Base-by-base conservation (phyloP, 2,888 invertebrate species). In the Saturnia japonica region DNA sequence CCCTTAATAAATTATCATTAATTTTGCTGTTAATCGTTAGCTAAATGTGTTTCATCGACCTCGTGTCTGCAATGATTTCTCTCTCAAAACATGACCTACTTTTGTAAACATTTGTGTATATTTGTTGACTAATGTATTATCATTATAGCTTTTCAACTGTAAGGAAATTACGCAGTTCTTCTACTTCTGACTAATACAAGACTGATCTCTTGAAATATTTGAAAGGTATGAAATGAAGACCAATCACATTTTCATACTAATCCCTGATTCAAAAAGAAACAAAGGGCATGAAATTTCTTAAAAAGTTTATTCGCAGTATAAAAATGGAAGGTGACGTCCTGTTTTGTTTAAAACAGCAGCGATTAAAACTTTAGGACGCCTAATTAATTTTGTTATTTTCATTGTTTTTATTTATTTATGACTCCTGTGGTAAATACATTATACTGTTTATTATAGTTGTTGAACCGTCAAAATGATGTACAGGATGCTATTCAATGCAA, bases 21-120 rank as follows among this genome's bases (percentile, higher is more conserved):
- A 19, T 19, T 68, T 47, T 40, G 34, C 9, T 54, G 25, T 64
- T 64, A 54, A 68, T 64, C 34, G 71, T 72, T 74, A 72, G 68
- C 51, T 69, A 72, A 77, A 76, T 80, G 75, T 74, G 74, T 73
- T 71, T 69, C 72, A 72, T 70, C 75, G 79, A 79, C 84, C 84
- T 86, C 84, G 82, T 73, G 72, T 81, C 74, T 79, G 74, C 71
- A 67, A 71, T 47, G 75, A 81, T 81, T 80, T 82, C 81, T 80
- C 83, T 79, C 79, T 83, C 75, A 68, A 45, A 43, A 74, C 76
- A 64, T 81, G 83, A 75, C 88, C 87, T 75, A 85, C 78, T 85
- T 88, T 79, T 72, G 72, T 70, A 71, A 76, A 74, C 78, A 80
- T 83, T 77, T 79, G 77, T 76, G 80, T 80, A 77, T 78, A 81